Base-by-base conservation (phyloP, 1,140 invertebrate species). In the Hyles vespertilio region DNA sequence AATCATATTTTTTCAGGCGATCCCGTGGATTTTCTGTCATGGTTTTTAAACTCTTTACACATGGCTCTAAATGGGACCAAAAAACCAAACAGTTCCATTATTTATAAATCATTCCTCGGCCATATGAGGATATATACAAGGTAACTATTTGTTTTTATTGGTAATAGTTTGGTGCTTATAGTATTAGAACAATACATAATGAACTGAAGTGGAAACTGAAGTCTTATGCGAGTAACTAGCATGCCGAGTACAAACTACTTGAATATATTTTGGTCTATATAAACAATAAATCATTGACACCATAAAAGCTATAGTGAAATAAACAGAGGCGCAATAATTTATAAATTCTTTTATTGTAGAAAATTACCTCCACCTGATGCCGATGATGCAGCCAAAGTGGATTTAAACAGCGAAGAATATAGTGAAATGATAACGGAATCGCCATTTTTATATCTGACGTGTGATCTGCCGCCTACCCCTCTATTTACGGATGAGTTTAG, bases 401-500 rank as follows among this genome's bases (percentile, higher is more conserved):
- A 94, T 56, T 77, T 98, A 36, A 91, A 91, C 51, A 96, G 95
- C 7, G 93, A 96, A 3, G 98, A 99, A 75, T 99, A 98, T 82
- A 93, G 93, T 61, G 96, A 98, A 83, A 93, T 93, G 67, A 92
- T 94, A 40, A 95, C 96, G 8, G 95, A 98, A 65, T 96, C 95
- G 10, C 96, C 96, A 36, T 99, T 99, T 89, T 90, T 99, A 22
- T 99, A 98, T 88, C 90, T 99, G 53, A 99, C 98, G 5, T 98
- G 98, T 85, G 98, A 99, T 90, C 90, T 99, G 51, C 98, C 98
- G 2, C 95, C 98, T 2, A 96, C 97, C 3, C 98, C 98, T 8
- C 91, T 99, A 6, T 99, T 98, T 76, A 98, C 97, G 74, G 98
- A 99, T 90, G 98, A 99, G 87, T 94, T 98, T 67, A 93, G 96